These are phyloP conservation scores for Ashinkailepas kermadecensis DNA, from an alignment of 2,888 invertebrate species.

Conservation along the genomic window DNA sequence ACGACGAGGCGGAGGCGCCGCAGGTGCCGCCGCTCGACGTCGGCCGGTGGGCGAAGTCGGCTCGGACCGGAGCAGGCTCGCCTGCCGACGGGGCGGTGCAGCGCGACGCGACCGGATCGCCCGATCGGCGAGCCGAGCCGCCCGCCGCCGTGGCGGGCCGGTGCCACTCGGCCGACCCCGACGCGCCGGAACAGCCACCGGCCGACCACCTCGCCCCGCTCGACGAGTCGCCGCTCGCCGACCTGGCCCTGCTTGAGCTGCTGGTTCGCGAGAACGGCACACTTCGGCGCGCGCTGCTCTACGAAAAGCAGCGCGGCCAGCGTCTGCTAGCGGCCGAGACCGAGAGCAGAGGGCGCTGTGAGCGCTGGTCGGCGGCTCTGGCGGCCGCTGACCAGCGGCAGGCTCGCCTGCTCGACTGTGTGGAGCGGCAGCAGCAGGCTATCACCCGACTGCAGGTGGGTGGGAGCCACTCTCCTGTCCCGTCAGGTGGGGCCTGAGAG, in stretches of 20 bases:
- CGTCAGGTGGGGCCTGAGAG: too few relatives aligned
- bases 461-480: too few relatives aligned
- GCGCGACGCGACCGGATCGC: too few relatives aligned
- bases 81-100: too few relatives aligned
- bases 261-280: constrained; percentile 8
- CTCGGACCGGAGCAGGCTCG: too few relatives aligned
- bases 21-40: neutral
- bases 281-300: neutral
- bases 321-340: neutral
- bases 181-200: too few relatives aligned
- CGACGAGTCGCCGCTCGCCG: neutral
- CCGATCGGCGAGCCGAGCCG: too few relatives aligned
- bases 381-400: neutral
- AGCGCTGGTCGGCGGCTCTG: neutral
- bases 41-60: too few relatives aligned
- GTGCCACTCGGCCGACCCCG: too few relatives aligned
- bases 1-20: neutral
- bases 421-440: neutral
- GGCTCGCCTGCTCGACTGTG: neutral
- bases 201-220: too few relatives aligned
- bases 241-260: neutral
- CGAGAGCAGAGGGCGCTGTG: neutral
- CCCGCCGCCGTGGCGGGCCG: too few relatives aligned
- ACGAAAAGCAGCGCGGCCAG: neutral
- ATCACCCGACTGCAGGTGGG: constrained; percentile 7